Conservation (phyloP, 2,113 vertebrate genomes). For the Passer domesticus region DNA sequence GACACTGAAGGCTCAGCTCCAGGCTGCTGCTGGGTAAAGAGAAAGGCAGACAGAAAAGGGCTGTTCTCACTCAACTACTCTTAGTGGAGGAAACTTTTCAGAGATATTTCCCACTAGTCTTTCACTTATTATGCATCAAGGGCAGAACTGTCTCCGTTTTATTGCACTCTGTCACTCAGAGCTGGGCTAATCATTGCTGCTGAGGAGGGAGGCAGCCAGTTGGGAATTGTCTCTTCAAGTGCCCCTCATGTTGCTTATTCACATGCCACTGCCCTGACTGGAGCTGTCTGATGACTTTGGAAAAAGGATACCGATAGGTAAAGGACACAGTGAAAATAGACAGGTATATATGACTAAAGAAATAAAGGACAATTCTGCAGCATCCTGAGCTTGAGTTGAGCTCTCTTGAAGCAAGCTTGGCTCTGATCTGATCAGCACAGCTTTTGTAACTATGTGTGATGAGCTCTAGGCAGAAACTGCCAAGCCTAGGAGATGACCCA, state of each 20-base stretch:
- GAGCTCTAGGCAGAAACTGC: background rate
- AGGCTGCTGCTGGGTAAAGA: background rate
- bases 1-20: background rate
- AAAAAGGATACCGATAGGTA: background rate
- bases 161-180: slow-evolving; percentile 42
- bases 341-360: background rate
- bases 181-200: slow-evolving; percentile 24
- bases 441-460: fast-evolving
- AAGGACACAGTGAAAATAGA: background rate
- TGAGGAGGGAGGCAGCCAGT: background rate
- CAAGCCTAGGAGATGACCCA: background rate
- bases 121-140: slow-evolving; percentile 24
- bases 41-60: background rate
- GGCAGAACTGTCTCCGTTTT: slow-evolving; percentile 32
- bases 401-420: background rate
- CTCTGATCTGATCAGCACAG: background rate
- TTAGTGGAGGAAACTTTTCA: background rate
- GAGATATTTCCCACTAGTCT: background rate
- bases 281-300: background rate
- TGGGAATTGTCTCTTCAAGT: slow-evolving; percentile 11
- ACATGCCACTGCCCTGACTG: background rate
- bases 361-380: background rate
- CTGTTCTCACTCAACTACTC: background rate
- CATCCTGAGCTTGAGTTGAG: background rate
- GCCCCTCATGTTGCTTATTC: background rate